Evolutionary conservation across 1,140 invertebrate genomes (phyloP), one percentile per base, ranked within the genome.

Genomic region (Anoplophora glabripennis): DNA sequence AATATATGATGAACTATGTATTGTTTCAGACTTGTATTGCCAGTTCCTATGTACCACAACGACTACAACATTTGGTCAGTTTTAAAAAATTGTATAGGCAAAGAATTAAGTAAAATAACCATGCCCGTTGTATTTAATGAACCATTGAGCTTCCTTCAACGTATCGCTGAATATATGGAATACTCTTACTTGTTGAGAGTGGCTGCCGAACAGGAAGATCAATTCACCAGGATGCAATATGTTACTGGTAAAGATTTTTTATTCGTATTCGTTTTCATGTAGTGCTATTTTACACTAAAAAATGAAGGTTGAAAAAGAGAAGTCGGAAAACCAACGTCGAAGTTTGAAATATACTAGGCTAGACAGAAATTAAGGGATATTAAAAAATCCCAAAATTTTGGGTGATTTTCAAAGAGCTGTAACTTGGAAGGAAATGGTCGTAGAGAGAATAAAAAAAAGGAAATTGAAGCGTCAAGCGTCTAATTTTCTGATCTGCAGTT

Each of bases 81-180:
- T 62, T 78, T 98, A 63, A 94, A 94, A 79, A 91, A 93, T 75
- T 94, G 92, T 71, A 89, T 98, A 68, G 93, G 94, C 66, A 96
- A 96, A 81, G 95, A 98, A 76, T 80, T 98, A 47, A 95, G 93
- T 68, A 96, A 97, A 79, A 96, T 98, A 69, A 94, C 94, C 7
- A 97, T 98, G 94, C 96, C 96, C 28, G 92, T 98, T 37, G 87
- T 93, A 46, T 95, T 98, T 77, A 98, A 98, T 77, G 96, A 99
- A 78, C 96, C 96, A 0, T 78, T 98, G 35, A 94, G 90, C 66
- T 98, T 98, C 76, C 83, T 98, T 7, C 94, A 98, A 81, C 82
- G 96, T 59, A 87, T 98, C 72, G 85, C 93, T 11, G 96, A 98
- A 79, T 94, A 96, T 72, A 87, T 98, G 85, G 94, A 98, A 76